Percentiles rank a stretch among this genome's conserved stretches.
Conservation (phyloP, 2,888 invertebrate genomes). For the Rhopalosiphum nymphaeae region DNA sequence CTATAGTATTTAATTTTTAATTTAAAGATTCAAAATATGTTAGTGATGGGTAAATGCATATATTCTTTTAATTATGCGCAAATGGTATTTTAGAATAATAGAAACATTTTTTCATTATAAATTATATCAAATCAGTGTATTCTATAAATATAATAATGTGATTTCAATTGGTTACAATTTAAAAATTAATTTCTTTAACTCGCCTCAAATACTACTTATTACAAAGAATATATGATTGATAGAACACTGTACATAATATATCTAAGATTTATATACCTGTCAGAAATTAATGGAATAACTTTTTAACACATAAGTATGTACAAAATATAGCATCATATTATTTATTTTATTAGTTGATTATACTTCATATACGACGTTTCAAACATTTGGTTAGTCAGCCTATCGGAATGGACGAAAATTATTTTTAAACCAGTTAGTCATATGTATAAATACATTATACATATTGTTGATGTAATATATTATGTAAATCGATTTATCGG, state of each 20-base stretch:
- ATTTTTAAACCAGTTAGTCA: not conserved
- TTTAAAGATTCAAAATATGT: not conserved
- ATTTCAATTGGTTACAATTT: not conserved
- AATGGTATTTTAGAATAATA: not conserved
- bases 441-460: not conserved
- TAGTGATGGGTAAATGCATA: not conserved
- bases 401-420: not conserved
- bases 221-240: not conserved
- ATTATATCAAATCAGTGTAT: too few relatives aligned
- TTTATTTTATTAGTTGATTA: not conserved
- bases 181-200: not conserved
- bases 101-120: too few relatives aligned
- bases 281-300: not conserved
- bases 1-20: too few relatives aligned
- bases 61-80: not conserved
- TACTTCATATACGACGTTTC: too few relatives aligned
- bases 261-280: not conserved
- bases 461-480: not conserved
- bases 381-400: too few relatives aligned
- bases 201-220: not conserved
- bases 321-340: not conserved
- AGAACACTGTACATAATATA: not conserved
- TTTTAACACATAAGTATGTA: not conserved
- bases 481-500: not conserved
- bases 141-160: too few relatives aligned